A percentile compares a stretch with the other conserved stretches of the same genome.
Conservation (phyloP, 2,797 vertebrate genomes). For the Paguma larvata region DNA sequence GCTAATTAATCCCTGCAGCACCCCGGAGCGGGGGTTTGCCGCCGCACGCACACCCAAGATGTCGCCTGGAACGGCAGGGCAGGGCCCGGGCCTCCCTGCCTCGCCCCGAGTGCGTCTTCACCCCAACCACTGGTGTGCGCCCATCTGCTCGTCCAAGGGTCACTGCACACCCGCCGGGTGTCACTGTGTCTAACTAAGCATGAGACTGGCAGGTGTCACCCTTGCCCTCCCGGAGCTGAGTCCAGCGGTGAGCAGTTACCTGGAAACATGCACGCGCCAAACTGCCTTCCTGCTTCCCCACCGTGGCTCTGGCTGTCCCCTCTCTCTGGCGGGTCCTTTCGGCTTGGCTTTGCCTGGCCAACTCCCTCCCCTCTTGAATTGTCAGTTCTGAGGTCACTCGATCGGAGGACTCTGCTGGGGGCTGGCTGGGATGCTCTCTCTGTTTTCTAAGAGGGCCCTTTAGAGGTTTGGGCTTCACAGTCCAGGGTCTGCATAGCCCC, state of each 20-base stretch:
- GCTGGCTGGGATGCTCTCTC: background rate
- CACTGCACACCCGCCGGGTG: background rate
- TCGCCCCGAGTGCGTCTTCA: background rate
- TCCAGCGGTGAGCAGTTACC: background rate
- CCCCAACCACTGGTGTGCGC: rapidly evolving
- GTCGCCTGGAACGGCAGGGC: background rate
- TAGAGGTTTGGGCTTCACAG: background rate
- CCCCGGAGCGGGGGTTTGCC: background rate
- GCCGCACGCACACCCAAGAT: rapidly evolving
- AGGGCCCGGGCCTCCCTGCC: background rate
- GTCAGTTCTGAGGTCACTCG: background rate
- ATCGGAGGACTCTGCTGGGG: background rate
- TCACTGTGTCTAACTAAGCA: no score
- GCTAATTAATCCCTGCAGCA: background rate
- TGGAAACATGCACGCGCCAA: rapidly evolving
- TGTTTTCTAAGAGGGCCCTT: background rate
- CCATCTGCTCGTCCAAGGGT: background rate
- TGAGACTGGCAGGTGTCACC: rapidly evolving
- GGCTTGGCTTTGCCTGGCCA: background rate
- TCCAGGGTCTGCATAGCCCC: background rate
- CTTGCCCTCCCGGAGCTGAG: background rate
- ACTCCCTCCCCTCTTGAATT: background rate
- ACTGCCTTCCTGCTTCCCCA: no score
- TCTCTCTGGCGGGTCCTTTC: background rate
- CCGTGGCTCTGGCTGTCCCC: background rate